phyloP scores from a whole-genome alignment of 1,140 invertebrate species.

The Berghia stephanieae region DNA sequence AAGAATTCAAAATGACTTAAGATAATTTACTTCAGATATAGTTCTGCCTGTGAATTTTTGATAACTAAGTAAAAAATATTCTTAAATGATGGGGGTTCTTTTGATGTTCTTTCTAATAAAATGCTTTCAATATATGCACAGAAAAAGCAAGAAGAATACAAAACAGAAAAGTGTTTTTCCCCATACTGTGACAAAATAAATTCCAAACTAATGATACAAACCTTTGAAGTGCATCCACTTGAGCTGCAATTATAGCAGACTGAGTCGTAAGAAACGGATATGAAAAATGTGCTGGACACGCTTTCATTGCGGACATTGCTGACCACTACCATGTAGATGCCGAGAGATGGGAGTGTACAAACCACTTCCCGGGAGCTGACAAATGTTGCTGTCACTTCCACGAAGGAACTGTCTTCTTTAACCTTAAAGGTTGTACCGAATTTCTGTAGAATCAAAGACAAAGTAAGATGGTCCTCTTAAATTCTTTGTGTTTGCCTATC shows the following conservation, averaged over 20 bases:
- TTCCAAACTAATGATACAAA: conserved; percentile 18
- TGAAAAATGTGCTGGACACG: conserved; percentile 23
- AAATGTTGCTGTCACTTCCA: conserved; percentile 35
- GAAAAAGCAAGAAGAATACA: no score
- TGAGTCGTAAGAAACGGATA: conserved; percentile 38
- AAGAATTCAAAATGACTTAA: no score
- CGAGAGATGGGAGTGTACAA: conserved; percentile 30
- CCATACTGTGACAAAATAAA: background rate
- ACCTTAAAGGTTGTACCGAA: conserved; percentile 25
- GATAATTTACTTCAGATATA: no score
- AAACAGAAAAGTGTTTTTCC: no score
- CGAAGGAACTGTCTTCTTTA: conserved; percentile 15
- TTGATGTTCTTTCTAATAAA: no score
- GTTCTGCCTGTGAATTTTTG: no score
- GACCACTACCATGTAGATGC: conserved; percentile 39
- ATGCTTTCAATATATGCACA: no score
- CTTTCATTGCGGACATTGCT: conserved; percentile 36
- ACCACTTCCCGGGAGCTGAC: conserved; percentile 40
- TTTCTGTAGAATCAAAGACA: conserved; percentile 12
- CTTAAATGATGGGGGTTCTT: no score
- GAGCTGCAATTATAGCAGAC: conserved; percentile 37
- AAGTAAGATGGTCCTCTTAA: no score
- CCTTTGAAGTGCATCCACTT: conserved; percentile 38
- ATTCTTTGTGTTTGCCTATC: no score
- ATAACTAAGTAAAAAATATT: no score